These are phyloP conservation scores for Percina caprodes DNA, from an alignment of 2,113 vertebrate genomes.

Conservation along the genomic window DNA sequence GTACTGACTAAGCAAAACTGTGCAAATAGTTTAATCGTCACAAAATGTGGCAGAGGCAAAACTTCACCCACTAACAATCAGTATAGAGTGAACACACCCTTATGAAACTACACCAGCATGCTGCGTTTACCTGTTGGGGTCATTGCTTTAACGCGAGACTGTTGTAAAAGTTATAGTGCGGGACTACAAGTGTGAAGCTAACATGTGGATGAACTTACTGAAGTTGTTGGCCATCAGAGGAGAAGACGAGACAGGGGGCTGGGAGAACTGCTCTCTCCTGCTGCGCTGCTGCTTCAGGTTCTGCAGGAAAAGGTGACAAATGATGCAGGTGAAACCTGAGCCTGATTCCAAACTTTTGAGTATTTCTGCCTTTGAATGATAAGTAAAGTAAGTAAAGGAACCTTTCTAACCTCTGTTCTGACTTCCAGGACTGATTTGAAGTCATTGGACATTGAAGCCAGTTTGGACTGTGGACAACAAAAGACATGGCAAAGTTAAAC, in stretches of 20 bases:
- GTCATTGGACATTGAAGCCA: conserved; percentile 95
- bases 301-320: conserved; percentile 68
- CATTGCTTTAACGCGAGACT: conserved; percentile 33
- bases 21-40: background rate
- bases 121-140: conserved; percentile 18
- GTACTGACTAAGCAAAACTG: background rate
- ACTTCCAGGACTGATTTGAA: conserved; percentile 96
- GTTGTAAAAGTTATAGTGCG: conserved; percentile 11
- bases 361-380: background rate
- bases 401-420: conserved; percentile 89
- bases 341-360: background rate
- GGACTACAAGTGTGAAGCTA: background rate
- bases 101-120: conserved; percentile 27
- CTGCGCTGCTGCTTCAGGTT: conserved; percentile 94
- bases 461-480: conserved; percentile 87
- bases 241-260: conserved; percentile 83
- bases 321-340: background rate
- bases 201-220: conserved; percentile 81
- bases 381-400: background rate
- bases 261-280: conserved; percentile 93
- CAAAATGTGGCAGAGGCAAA: background rate
- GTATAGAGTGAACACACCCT: conserved; percentile 61
- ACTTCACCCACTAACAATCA: conserved; percentile 6
- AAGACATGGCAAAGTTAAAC: background rate
- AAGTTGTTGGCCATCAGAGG: conserved; percentile 88